These are phyloP conservation scores for Dascyllus trimaculatus DNA, from an alignment of 2,113 vertebrate genomes.

Conservation along the genomic window DNA sequence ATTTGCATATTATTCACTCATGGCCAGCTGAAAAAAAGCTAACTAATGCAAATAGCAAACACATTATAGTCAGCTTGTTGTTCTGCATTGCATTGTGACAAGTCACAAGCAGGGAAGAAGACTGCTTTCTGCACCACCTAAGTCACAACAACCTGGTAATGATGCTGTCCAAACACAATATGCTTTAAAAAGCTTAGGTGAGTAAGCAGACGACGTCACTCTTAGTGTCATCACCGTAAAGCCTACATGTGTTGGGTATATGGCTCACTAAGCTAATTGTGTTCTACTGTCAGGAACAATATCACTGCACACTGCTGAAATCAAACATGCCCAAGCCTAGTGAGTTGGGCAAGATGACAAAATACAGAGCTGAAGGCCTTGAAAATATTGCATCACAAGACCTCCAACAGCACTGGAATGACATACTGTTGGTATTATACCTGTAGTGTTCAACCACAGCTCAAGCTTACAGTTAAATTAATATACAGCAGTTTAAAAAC, in stretches of 20 bases:
- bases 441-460: neutral
- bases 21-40: neutral
- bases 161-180: neutral
- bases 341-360: slow-evolving; percentile 27
- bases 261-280: slow-evolving; percentile 14
- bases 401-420: slow-evolving; percentile 3
- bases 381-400: slow-evolving; percentile 29
- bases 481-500: neutral
- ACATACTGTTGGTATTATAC: neutral
- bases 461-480: slow-evolving; percentile 1
- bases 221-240: neutral
- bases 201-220: neutral
- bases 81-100: neutral
- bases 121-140: neutral
- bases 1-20: neutral
- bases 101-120: neutral
- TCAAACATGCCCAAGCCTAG: slow-evolving; percentile 46
- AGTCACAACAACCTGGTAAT: neutral
- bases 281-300: slow-evolving; percentile 37
- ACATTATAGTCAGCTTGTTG: neutral
- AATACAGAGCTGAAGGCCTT: slow-evolving; percentile 15
- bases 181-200: neutral
- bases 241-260: neutral
- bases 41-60: neutral
- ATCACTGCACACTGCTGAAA: slow-evolving; percentile 29